Conservation (phyloP, 1,140 invertebrate genomes). For the Dryas iulia region DNA sequence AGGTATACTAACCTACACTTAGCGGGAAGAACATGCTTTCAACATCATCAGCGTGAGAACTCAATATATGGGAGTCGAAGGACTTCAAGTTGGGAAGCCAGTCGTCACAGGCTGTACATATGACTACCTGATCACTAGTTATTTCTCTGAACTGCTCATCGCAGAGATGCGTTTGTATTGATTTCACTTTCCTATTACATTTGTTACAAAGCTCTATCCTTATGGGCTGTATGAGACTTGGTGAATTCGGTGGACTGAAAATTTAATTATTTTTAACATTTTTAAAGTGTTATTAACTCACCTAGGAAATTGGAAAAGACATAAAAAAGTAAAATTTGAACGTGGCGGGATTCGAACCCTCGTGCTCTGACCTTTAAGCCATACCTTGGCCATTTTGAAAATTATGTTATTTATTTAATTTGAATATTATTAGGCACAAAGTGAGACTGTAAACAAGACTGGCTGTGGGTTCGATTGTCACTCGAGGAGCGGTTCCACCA, state of each 20-base stretch:
- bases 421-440: no score
- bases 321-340: no score
- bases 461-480: no score
- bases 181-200: conserved; percentile 29
- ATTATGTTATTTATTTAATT: no score
- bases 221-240: conserved; percentile 43
- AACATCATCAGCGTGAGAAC: conserved; percentile 39
- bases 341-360: no score
- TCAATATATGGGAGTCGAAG: conserved; percentile 48
- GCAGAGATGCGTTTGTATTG: conserved; percentile 36
- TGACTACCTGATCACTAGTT: not conserved
- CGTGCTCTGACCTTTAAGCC: no score
- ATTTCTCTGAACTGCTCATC: not conserved
- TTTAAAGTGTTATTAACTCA: no score
- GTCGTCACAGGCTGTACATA: conserved; percentile 44
- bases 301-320: no score
- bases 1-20: conserved; percentile 38
- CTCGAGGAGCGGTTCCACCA: no score
- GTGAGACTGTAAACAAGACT: no score
- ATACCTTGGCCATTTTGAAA: no score
- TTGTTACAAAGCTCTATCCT: conserved; percentile 39
- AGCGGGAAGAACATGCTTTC: conserved; percentile 55
- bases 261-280: no score
- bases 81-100: conserved; percentile 35
- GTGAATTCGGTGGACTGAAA: conserved; percentile 43